phyloP scores from a whole-genome alignment of 2,888 invertebrate genomes.

The Congeria kusceri region DNA sequence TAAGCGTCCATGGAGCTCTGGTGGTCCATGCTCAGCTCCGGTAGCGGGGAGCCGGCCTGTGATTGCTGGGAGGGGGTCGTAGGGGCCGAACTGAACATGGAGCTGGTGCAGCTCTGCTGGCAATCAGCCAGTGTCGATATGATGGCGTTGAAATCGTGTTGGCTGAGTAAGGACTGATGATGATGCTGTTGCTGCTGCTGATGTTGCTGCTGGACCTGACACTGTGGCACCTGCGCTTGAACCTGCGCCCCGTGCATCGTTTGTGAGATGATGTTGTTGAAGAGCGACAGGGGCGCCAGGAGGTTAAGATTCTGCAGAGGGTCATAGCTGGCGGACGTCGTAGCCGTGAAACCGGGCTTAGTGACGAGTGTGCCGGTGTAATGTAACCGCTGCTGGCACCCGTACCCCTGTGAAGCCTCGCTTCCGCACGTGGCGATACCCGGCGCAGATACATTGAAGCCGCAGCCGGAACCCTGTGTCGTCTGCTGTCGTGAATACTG shows the following conservation, averaged over 20 bases:
- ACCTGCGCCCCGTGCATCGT: conserved; percentile 71
- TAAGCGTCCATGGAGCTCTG: conserved; percentile 66
- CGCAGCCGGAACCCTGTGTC: conserved; percentile 32
- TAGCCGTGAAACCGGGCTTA: conserved; percentile 85
- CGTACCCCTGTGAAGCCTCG: conserved; percentile 25
- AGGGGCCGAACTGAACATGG: conserved; percentile 69
- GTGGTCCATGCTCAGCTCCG: conserved; percentile 59
- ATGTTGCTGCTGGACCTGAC: conserved; percentile 42
- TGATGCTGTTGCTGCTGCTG: conserved; percentile 43
- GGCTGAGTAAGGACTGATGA: background rate
- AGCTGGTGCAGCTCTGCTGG: conserved; percentile 51
- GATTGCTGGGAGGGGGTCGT: conserved; percentile 71
- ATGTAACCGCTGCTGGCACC: conserved; percentile 83
- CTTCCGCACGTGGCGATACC: conserved; percentile 15
- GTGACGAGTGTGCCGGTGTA: conserved; percentile 92
- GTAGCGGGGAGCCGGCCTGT: conserved; percentile 65
- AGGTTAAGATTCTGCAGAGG: conserved; percentile 71
- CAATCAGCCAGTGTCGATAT: conserved; percentile 60
- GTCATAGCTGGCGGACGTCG: conserved; percentile 76
- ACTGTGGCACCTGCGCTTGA: conserved; percentile 69
- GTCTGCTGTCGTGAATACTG: conserved; percentile 55
- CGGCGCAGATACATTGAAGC: conserved; percentile 43
- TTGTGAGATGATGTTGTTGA: conserved; percentile 81
- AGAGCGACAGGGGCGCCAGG: conserved; percentile 81
- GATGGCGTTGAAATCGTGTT: conserved; percentile 38